These are phyloP conservation scores for Papilio demoleus DNA, from an alignment of 2,888 invertebrate genomes.

Conservation along the genomic window DNA sequence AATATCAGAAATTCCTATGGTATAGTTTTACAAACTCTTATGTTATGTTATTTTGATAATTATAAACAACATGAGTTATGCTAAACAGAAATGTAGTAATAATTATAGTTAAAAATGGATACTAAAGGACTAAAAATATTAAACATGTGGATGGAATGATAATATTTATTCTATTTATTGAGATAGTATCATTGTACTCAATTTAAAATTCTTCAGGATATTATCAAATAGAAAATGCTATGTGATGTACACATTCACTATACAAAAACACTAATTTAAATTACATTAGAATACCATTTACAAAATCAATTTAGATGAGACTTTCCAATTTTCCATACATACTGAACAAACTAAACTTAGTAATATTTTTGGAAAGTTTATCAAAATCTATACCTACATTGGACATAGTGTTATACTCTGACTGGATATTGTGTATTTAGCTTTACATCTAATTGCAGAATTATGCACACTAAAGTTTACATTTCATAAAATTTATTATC, in stretches of 20 bases:
- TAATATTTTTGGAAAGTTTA: background rate
- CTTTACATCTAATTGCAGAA: background rate
- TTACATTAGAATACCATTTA: background rate
- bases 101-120: background rate
- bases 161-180: background rate
- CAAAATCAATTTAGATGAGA: background rate
- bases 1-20: background rate
- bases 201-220: constrained; percentile 1
- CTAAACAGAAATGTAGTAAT: background rate
- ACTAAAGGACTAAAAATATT: background rate
- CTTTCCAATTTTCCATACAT: constrained; percentile 19
- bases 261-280: constrained; percentile 3
- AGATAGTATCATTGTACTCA: background rate
- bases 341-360: background rate
- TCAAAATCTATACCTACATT: background rate
- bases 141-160: constrained; percentile 1
- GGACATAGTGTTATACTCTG: too few relatives aligned
- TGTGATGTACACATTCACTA: constrained; percentile 6
- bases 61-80: constrained; percentile 3
- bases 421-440: background rate
- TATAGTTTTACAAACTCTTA: background rate
- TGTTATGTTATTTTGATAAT: background rate
- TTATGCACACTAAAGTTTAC: background rate
- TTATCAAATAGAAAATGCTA: background rate
- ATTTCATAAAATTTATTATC: too few relatives aligned